These are phyloP conservation scores for Mechanitis mazaeus DNA, from an alignment of 2,888 invertebrate genomes.

Conservation along the genomic window DNA sequence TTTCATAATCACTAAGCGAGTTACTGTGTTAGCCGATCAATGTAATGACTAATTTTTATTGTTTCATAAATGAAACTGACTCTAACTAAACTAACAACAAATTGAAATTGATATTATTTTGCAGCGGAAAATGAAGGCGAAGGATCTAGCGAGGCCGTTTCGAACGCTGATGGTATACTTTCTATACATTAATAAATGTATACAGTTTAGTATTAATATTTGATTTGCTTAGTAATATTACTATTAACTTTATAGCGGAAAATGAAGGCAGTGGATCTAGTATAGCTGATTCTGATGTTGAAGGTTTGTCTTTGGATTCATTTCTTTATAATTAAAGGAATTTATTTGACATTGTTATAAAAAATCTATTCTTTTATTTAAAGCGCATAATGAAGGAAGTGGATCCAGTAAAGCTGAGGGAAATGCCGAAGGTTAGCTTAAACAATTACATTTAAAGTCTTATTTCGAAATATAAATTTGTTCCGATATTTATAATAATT, in stretches of 20 bases:
- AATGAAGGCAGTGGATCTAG: slow-evolving; percentile 1
- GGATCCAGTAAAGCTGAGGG: slow-evolving; percentile 7
- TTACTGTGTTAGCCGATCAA: no score
- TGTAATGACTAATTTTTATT: no score
- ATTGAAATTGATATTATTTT: neutral
- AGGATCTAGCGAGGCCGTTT: slow-evolving; percentile 5
- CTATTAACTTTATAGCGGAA: slow-evolving; percentile 1
- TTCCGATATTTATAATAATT: neutral
- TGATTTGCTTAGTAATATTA: no score
- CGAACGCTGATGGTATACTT: neutral
- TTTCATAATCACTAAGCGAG: no score
- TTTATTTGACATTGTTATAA: no score
- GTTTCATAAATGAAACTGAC: no score
- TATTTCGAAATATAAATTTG: no score
- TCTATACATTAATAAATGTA: neutral
- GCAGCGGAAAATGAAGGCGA: neutral
- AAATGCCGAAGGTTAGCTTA: neutral
- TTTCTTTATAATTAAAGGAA: neutral
- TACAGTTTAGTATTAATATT: neutral
- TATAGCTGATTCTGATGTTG: neutral
- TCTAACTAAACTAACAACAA: no score
- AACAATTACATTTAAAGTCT: no score
- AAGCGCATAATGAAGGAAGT: no score
- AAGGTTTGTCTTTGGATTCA: neutral
- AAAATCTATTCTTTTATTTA: no score